phyloP scores from a whole-genome alignment of 2,888 invertebrate species.

The Scrobipalpa costella region DNA sequence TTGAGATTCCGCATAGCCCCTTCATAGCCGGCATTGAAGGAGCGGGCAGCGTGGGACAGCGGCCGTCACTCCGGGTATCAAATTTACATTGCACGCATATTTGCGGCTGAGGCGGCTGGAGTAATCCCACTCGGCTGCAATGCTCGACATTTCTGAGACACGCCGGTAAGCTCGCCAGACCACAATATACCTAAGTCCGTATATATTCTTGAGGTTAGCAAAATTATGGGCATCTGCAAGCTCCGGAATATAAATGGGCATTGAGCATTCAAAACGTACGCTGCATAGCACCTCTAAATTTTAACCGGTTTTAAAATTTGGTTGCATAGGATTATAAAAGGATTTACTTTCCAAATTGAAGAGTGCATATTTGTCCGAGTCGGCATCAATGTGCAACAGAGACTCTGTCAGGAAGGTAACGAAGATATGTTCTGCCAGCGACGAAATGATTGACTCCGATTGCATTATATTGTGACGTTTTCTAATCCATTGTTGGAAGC shows the following conservation, averaged over 20 bases:
- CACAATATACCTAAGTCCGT: neutral
- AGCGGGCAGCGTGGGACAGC: conserved; percentile 32
- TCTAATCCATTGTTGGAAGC: too few relatives aligned
- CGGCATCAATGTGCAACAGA: too few relatives aligned
- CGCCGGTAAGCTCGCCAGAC: conserved; percentile 28
- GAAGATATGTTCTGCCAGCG: too few relatives aligned
- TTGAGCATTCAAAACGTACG: neutral
- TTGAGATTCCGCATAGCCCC: conserved; percentile 42
- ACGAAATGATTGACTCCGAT: too few relatives aligned
- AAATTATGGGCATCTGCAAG: conserved; percentile 7
- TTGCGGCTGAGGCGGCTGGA: conserved; percentile 61
- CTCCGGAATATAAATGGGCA: neutral
- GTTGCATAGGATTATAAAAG: neutral
- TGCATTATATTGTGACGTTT: too few relatives aligned
- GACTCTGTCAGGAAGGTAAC: too few relatives aligned
- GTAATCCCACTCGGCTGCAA: conserved; percentile 50
- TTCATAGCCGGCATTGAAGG: conserved; percentile 58
- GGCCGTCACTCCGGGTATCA: conserved; percentile 65
- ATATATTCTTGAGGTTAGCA: conserved; percentile 8
- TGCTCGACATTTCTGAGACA: conserved; percentile 46
- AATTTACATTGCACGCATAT: conserved; percentile 72
- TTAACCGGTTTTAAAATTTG: neutral
- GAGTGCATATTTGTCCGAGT: too few relatives aligned
- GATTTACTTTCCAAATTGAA: too few relatives aligned
- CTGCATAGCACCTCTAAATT: neutral